Base-by-base conservation (phyloP, 2,888 invertebrate genomes). In the Drosophila nr. perissopoda region DNA sequence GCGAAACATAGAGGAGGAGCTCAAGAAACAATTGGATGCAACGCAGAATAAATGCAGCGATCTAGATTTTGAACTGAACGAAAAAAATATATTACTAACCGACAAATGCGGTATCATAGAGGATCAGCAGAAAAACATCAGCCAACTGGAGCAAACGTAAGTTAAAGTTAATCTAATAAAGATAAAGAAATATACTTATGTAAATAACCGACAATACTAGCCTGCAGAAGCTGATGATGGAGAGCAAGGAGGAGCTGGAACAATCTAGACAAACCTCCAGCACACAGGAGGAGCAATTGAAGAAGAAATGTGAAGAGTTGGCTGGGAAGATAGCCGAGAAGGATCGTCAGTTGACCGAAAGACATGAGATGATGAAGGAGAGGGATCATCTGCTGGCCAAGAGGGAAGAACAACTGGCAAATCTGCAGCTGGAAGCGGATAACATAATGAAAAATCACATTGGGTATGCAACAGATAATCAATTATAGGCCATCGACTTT, bases 291-390 rank as follows among this genome's bases (percentile, higher is more conserved):
- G 8, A 6, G 0, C 53, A 74, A 27, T 21, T 81, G 13, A 1
- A 11, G n/a, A 49, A 34, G 4, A 49, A 57, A 11, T 49, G 48
- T 3, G 51, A 62, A 4, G 53, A 27, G 8, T 2, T 25, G 71
- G n/a, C 18, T 31, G 31, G 18, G 48, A 10, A 16, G 10, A 6
- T 65, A 0, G 27, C 16, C 6, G 36, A 51, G 0, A 69, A 60
- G 33, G 75, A 74, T 13, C 25, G 27, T 1, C 42, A 49, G 2
- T 54, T 85, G 2, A 4, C 27, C n/a, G 52, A 27, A 3, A 49
- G 27, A 27, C 1, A 11, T 18, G 1, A 27, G 10, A 3, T 18
- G 27, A 18, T 27, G 18, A 18, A 1, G 16, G 49, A 49, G 10
- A 2, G 27, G 27, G 49, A 49, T 27, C 0, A 1, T 7, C 36